Conservation (phyloP, 2,797 vertebrate genomes). For the Natrix natrix region DNA sequence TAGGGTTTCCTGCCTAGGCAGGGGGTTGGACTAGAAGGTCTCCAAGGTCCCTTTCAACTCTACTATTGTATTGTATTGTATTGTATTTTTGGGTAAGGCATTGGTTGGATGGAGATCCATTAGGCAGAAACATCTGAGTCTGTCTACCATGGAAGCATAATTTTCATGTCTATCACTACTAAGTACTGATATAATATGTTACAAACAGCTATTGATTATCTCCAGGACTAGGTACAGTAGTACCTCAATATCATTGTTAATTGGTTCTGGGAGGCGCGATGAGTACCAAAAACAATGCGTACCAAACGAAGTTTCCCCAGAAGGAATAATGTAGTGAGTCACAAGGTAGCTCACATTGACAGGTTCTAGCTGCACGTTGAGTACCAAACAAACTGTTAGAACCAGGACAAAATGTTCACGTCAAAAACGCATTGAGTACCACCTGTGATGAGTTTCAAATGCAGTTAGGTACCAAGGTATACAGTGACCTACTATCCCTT, state of each 20-base stretch:
- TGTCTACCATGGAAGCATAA: too few species aligned
- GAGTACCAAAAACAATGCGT: not conserved
- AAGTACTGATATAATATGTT: too few species aligned
- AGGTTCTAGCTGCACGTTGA: not conserved
- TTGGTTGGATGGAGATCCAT: too few species aligned
- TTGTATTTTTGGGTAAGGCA: too few species aligned
- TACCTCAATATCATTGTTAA: not conserved
- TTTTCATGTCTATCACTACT: too few species aligned
- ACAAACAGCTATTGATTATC: too few species aligned
- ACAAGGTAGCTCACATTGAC: not conserved
- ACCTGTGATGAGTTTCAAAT: not conserved
- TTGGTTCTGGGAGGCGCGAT: not conserved
- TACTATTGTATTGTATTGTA: too few species aligned
- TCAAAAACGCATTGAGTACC: not conserved
- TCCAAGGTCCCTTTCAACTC: too few species aligned
- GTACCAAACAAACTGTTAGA: not conserved
- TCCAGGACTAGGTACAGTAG: not conserved
- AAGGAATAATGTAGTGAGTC: not conserved
- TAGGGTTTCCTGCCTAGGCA: too few species aligned
- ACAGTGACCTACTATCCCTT: not conserved
- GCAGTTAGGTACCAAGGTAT: not conserved
- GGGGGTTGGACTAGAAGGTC: too few species aligned
- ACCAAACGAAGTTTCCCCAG: not conserved
- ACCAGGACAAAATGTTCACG: not conserved
- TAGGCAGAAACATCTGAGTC: too few species aligned